These are phyloP conservation scores for Gymnoscopelus braueri DNA, from an alignment of 2,797 vertebrate species.

Conservation along the genomic window DNA sequence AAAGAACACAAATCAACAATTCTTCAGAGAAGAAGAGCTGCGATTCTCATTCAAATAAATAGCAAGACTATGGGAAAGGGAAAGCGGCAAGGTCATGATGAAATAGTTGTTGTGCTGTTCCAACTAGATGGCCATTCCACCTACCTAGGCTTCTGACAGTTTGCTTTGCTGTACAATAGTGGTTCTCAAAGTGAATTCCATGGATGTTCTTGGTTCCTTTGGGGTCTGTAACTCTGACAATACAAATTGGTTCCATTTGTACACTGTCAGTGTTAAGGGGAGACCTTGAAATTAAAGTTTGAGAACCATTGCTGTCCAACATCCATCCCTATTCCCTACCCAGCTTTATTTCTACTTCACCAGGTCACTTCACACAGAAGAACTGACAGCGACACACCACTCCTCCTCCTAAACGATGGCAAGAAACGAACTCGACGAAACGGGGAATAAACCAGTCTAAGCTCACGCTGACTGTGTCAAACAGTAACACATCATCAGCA, in stretches of 20 bases:
- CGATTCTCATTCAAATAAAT: not conserved
- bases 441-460: conserved; percentile 61
- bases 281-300: no score
- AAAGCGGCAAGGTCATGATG: conserved; percentile 11
- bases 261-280: no score
- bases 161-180: no score
- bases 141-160: conserved; percentile 44
- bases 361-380: not conserved
- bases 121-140: conserved; percentile 1
- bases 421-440: conserved; percentile 1
- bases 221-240: no score
- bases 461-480: conserved; percentile 40
- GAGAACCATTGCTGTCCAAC: no score
- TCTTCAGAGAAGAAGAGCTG: not conserved
- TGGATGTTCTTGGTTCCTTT: no score
- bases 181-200: no score
- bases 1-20: conserved; percentile 52
- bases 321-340: no score
- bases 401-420: not conserved
- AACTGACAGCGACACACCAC: not conserved
- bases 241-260: no score
- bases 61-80: not conserved
- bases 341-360: not conserved
- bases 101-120: conserved; percentile 11
- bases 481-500: conserved; percentile 15